A percentile compares a stretch with the other conserved stretches of the same genome.
Conservation (phyloP, 2,888 invertebrate species). For the Poecilobothrus nobilitatus region DNA sequence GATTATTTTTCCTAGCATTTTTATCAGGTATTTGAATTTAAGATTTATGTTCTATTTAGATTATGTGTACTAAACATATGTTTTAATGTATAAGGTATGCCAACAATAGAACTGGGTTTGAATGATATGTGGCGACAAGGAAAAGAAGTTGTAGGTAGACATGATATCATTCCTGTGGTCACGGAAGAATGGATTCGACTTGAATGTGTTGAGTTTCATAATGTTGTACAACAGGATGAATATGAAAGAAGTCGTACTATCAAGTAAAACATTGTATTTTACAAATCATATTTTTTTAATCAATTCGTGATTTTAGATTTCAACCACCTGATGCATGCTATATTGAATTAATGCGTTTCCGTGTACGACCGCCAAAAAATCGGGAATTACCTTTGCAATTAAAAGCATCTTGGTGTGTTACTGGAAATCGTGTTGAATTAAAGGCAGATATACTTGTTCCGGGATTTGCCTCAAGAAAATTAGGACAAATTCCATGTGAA, state of each 20-base stretch:
- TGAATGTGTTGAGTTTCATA: conserved; percentile 90
- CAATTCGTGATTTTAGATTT: conserved; percentile 53
- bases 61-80: background rate
- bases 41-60: conserved; percentile 19
- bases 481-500: conserved; percentile 94
- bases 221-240: conserved; percentile 83
- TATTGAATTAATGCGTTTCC: conserved; percentile 92
- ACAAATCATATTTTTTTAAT: conserved; percentile 11
- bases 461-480: conserved; percentile 89
- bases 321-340: conserved; percentile 97
- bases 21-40: conserved; percentile 58
- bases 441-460: conserved; percentile 93
- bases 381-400: conserved; percentile 93
- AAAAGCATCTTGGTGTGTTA: conserved; percentile 80
- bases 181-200: conserved; percentile 99
- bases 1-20: conserved; percentile 93
- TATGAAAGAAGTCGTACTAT: conserved; percentile 78
- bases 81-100: conserved; percentile 59
- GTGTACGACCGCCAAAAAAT: conserved; percentile 90
- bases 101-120: conserved; percentile 91
- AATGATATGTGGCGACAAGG: conserved; percentile 97
- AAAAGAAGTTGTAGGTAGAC: conserved; percentile 96
- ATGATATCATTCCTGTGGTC: conserved; percentile 96
- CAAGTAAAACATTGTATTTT: conserved; percentile 49
- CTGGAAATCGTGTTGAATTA: conserved; percentile 87